These are phyloP conservation scores for Mormyrus proboscirostris DNA, from an alignment of 2,797 vertebrate species.

Conservation along the genomic window DNA sequence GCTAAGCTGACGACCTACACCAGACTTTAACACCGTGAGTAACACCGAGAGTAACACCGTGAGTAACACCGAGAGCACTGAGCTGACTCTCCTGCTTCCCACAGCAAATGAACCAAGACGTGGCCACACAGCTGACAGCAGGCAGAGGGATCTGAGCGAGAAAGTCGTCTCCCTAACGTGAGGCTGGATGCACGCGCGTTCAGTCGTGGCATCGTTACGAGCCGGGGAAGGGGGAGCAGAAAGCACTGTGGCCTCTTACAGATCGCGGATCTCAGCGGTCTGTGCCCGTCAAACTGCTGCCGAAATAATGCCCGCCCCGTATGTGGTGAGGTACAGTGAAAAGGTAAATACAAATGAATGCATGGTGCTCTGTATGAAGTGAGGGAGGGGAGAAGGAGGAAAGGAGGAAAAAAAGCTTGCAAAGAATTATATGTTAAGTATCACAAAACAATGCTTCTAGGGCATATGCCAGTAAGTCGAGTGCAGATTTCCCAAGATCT, in stretches of 20 bases:
- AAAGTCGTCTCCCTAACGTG: slow-evolving; percentile 7
- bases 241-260: neutral
- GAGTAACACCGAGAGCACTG: neutral
- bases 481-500: slow-evolving; percentile 43
- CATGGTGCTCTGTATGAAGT: neutral
- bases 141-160: slow-evolving; percentile 45
- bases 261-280: neutral
- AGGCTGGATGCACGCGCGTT: slow-evolving; percentile 7
- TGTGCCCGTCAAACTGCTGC: neutral
- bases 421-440: slow-evolving; percentile 38
- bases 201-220: slow-evolving; percentile 28
- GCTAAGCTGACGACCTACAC: neutral
- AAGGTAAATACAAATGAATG: neutral
- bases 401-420: slow-evolving; percentile 16
- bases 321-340: neutral
- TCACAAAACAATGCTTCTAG: slow-evolving; percentile 40
- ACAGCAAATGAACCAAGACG: slow-evolving; percentile 50
- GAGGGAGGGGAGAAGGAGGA: slow-evolving; percentile 22
- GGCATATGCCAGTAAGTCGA: slow-evolving; percentile 35
- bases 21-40: neutral
- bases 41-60: neutral
- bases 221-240: slow-evolving; percentile 15
- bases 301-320: neutral
- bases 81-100: slow-evolving; percentile 2
- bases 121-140: slow-evolving; percentile 58